Evolutionary conservation across 2,888 invertebrate species (phyloP).

Genomic region (Ariolimax columbianus): DNA sequence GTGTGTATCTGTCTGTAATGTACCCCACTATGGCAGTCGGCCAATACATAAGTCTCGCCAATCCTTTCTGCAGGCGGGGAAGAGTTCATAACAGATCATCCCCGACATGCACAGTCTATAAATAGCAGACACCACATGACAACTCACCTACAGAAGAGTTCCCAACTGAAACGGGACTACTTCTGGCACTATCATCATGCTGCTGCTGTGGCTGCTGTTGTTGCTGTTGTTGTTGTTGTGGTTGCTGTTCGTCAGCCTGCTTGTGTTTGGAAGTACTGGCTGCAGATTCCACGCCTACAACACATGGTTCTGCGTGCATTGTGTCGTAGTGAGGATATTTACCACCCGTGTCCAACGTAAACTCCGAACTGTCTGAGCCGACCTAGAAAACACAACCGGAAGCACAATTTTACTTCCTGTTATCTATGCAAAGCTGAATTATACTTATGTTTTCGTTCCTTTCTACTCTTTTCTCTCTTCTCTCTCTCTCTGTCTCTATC

Average conservation of each 20-base stretch:
- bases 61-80: no score
- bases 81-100: no score
- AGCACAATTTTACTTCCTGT: no score
- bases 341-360: slow-evolving; percentile 64
- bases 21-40: no score
- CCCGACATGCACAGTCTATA: not conserved
- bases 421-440: no score
- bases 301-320: slow-evolving; percentile 58
- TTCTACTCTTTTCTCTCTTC: no score
- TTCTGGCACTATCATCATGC: slow-evolving; percentile 66
- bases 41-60: no score
- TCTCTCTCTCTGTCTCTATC: no score
- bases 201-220: slow-evolving; percentile 44
- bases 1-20: no score
- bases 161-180: slow-evolving; percentile 71
- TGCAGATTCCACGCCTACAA: slow-evolving; percentile 34
- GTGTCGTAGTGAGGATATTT: slow-evolving; percentile 72
- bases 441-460: no score
- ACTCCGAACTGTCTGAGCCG: slow-evolving; percentile 69
- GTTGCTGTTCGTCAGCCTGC: slow-evolving; percentile 47
- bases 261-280: slow-evolving; percentile 52
- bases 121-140: not conserved
- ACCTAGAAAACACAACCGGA: slow-evolving; percentile 39
- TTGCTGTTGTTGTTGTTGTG: slow-evolving; percentile 47
- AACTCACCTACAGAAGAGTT: slow-evolving; percentile 64